phyloP scores from a whole-genome alignment of 92 coral and sea anemone species.

The Phenganax subtilis region DNA sequence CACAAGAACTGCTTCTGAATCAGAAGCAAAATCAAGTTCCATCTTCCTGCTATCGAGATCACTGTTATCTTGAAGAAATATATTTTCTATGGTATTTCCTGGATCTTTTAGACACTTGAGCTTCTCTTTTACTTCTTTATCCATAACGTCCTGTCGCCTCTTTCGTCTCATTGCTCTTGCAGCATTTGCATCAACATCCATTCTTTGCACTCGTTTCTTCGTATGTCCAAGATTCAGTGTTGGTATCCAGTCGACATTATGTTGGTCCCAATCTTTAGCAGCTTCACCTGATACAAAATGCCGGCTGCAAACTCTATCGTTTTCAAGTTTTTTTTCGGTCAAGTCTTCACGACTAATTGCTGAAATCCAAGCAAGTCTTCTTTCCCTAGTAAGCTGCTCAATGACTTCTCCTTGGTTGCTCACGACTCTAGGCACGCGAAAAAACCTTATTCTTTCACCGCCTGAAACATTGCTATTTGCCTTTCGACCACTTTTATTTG shows the following conservation, averaged over 20 bases:
- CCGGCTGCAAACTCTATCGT: constrained; percentile 48
- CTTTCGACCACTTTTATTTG: constrained; percentile 43
- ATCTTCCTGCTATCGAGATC: too few relatives aligned
- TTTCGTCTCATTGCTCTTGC: constrained; percentile 26
- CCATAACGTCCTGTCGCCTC: constrained; percentile 22
- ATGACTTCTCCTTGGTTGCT: constrained; percentile 44
- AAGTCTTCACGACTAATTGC: constrained; percentile 43
- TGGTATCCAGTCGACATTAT: constrained; percentile 48
- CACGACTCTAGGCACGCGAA: constrained; percentile 44
- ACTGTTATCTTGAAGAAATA: too few relatives aligned
- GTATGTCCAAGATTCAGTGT: constrained; percentile 35
- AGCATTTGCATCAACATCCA: constrained; percentile 17
- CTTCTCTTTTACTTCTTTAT: too few relatives aligned
- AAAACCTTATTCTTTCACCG: constrained; percentile 34
- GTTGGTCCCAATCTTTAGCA: constrained; percentile 42
- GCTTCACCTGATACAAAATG: constrained; percentile 54
- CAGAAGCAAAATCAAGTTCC: too few relatives aligned
- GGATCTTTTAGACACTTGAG: too few relatives aligned
- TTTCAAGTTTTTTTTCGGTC: constrained; percentile 35
- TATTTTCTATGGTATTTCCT: too few relatives aligned
- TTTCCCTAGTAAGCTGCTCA: constrained; percentile 41
- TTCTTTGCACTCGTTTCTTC: constrained; percentile 17
- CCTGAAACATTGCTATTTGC: constrained; percentile 5
- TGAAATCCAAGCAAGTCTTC: constrained; percentile 44
- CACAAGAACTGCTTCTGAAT: too few relatives aligned